Percentiles rank a stretch among this genome's conserved stretches.
phyloP scores from a whole-genome alignment of 2,797 vertebrate genomes.

The Adrianichthys oophorus region DNA sequence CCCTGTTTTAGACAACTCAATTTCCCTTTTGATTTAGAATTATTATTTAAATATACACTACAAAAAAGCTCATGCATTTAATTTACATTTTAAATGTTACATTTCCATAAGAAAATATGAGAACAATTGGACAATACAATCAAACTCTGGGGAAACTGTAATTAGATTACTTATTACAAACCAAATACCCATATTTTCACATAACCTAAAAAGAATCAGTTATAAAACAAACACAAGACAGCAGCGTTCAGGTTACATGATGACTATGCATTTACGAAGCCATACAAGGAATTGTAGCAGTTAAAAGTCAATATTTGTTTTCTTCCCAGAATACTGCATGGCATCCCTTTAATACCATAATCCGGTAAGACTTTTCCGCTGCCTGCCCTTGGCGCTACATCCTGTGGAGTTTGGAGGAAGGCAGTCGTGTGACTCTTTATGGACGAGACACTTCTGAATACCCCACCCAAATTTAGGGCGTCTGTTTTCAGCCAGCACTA shows the following conservation, averaged over 20 bases:
- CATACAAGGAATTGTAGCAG: conserved; percentile 47
- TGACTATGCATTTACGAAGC: conserved; percentile 25
- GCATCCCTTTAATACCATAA: conserved; percentile 54
- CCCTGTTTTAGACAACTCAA: too few relatives aligned
- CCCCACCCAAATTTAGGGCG: conserved; percentile 62
- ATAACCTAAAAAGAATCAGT: conserved; percentile 1
- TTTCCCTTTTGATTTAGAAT: too few relatives aligned
- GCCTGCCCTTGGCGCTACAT: conserved; percentile 25
- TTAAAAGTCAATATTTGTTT: conserved; percentile 59
- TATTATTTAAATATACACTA: too few relatives aligned
- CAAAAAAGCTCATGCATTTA: too few relatives aligned
- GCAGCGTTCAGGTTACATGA: conserved; percentile 21
- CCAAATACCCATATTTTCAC: conserved; percentile 8
- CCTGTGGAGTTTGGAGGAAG: conserved; percentile 47
- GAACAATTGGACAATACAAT: too few relatives aligned
- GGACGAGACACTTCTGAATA: conserved; percentile 39
- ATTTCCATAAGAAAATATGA: too few relatives aligned
- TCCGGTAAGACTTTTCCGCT: conserved; percentile 40
- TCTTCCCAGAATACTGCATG: conserved; percentile 35
- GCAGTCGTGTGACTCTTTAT: conserved; percentile 25
- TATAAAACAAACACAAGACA: conserved; percentile 9
- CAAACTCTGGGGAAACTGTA: too few relatives aligned
- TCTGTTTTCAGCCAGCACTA: conserved; percentile 56
- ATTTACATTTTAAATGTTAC: too few relatives aligned
- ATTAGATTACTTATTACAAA: too few relatives aligned